These are phyloP conservation scores for Drosophila siamana DNA, from an alignment of 2,888 invertebrate genomes.

Conservation along the genomic window DNA sequence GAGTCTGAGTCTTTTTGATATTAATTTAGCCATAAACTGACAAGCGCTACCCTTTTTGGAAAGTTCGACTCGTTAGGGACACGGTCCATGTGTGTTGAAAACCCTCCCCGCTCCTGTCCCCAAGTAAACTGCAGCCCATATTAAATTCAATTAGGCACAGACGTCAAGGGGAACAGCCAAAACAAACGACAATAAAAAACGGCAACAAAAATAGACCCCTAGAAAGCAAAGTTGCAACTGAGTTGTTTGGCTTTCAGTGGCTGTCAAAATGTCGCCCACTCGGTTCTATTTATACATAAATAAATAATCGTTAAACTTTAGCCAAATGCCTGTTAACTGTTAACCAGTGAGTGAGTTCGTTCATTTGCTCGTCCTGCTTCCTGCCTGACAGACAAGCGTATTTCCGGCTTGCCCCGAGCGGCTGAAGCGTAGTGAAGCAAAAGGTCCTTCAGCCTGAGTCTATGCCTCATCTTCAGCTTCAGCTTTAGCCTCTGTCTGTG, in stretches of 20 bases:
- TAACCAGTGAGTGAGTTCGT: constrained; percentile 19
- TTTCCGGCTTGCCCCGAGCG: constrained; percentile 25
- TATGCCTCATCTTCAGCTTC: background rate
- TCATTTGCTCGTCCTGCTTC: background rate
- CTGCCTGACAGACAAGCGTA: constrained; percentile 14
- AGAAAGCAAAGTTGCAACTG: constrained; percentile 23
- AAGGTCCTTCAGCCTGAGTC: constrained; percentile 11
- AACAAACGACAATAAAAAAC: background rate
- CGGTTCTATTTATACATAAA: constrained; percentile 35
- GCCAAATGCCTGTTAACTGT: constrained; percentile 15
- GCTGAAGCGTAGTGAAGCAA: background rate
- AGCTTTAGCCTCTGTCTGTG: background rate
- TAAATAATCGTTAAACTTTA: constrained; percentile 39
- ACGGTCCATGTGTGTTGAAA: background rate
- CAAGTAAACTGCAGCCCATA: constrained; percentile 4
- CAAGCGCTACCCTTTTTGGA: constrained; percentile 26
- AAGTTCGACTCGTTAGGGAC: constrained; percentile 9
- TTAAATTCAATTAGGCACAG: constrained; percentile 54
- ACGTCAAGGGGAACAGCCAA: background rate
- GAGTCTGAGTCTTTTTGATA: constrained; percentile 3
- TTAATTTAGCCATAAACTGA: background rate
- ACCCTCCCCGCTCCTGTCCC: no score
- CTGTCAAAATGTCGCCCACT: constrained; percentile 9
- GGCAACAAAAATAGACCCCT: background rate
- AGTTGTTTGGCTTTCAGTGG: constrained; percentile 9